These are phyloP conservation scores for Periplaneta americana DNA, from an alignment of 1,140 invertebrate genomes.

Conservation along the genomic window DNA sequence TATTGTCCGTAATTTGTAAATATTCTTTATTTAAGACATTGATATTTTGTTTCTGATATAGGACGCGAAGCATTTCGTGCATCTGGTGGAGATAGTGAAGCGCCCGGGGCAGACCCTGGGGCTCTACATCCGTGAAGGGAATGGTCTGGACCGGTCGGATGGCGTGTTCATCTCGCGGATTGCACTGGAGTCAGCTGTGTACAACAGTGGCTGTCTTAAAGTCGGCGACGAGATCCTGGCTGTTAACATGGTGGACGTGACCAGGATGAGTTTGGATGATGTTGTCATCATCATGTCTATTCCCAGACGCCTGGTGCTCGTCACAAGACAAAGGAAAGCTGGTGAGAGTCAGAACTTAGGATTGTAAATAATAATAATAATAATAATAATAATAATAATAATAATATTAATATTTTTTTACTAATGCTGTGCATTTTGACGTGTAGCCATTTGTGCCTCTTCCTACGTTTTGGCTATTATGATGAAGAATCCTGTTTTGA, in stretches of 20 bases:
- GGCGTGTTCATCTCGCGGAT: slow-evolving; percentile 98
- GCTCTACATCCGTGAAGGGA: slow-evolving; percentile 95
- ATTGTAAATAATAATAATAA: too few relatives aligned
- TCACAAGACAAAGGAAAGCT: slow-evolving; percentile 62
- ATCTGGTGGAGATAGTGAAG: slow-evolving; percentile 98
- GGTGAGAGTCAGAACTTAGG: slow-evolving; percentile 7
- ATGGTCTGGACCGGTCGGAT: slow-evolving; percentile 86
- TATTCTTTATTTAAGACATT: too few relatives aligned
- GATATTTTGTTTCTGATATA: too few relatives aligned
- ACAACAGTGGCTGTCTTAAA: slow-evolving; percentile 92
- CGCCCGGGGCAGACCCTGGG: slow-evolving; percentile 96
- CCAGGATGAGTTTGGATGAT: slow-evolving; percentile 95
- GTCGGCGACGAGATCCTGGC: slow-evolving; percentile 98
- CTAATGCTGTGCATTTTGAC: too few relatives aligned
- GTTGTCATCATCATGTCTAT: slow-evolving; percentile 99
- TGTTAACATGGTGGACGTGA: slow-evolving; percentile 95
- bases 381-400: too few relatives aligned
- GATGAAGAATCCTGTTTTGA: too few relatives aligned
- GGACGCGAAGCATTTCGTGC: slow-evolving; percentile 76
- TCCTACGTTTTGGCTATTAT: too few relatives aligned
- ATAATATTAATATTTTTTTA: too few relatives aligned
- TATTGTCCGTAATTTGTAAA: too few relatives aligned
- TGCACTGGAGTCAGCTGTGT: slow-evolving; percentile 92
- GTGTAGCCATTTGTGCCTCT: too few relatives aligned
- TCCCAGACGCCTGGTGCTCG: slow-evolving; percentile 87